Conservation (phyloP, 1,140 invertebrate species). For the Leptinotarsa defecta region DNA sequence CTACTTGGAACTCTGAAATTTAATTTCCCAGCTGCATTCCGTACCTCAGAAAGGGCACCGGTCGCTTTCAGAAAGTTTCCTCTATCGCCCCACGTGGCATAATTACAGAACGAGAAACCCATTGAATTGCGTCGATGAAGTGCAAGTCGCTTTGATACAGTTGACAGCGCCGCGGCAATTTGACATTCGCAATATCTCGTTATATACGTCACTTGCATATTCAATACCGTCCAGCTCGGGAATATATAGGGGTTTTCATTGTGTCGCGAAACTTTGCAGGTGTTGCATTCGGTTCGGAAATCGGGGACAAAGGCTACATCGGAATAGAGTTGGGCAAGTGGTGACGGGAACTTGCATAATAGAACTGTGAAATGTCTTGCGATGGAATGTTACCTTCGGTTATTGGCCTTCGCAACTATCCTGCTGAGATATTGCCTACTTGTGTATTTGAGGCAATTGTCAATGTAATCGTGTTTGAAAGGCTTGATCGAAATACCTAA, state of each 20-base stretch:
- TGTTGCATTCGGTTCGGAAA: constrained; percentile 12
- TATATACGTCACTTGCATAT: constrained; percentile 25
- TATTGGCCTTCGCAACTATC: not conserved
- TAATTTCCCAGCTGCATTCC: constrained; percentile 14
- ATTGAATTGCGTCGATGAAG: constrained; percentile 19
- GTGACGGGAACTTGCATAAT: not conserved
- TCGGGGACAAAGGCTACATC: constrained; percentile 11
- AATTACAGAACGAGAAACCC: constrained; percentile 21
- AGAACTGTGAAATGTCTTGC: constrained; percentile 12
- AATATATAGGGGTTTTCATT: constrained; percentile 21
- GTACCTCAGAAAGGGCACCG: constrained; percentile 9
- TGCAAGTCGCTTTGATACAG: constrained; percentile 19
- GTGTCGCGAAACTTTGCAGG: constrained; percentile 14
- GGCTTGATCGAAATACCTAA: too few species aligned
- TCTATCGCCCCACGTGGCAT: not conserved
- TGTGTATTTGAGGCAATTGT: not conserved
- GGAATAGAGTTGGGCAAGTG: constrained; percentile 19
- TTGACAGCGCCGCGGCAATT: constrained; percentile 9
- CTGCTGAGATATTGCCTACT: not conserved
- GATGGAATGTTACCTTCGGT: constrained; percentile 2
- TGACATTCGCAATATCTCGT: constrained; percentile 9
- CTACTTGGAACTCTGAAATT: not conserved
- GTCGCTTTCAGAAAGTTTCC: constrained; percentile 17
- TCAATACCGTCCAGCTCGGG: constrained; percentile 20
- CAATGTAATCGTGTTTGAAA: too few species aligned